Evolutionary conservation across 2,888 invertebrate genomes (phyloP).

Genomic region (Cantharis rufa): DNA sequence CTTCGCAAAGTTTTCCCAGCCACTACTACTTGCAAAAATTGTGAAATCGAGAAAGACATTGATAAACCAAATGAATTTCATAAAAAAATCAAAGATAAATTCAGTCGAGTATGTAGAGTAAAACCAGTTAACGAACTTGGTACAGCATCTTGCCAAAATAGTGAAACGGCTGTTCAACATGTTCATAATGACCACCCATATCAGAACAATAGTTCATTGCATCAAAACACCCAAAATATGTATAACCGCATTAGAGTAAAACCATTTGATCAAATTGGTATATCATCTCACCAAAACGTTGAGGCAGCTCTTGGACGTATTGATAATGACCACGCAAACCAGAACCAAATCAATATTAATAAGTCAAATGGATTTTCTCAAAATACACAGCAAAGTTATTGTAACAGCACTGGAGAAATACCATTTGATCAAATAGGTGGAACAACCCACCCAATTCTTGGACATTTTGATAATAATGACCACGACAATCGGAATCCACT

Average conservation of each 20-base stretch:
- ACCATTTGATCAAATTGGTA: background rate
- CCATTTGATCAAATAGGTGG: no score
- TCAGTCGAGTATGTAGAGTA: no score
- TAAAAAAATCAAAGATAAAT: background rate
- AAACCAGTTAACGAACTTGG: background rate
- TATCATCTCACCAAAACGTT: background rate
- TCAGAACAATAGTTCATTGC: background rate
- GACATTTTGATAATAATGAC: no score
- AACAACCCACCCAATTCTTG: no score
- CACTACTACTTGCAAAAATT: background rate
- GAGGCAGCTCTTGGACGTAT: background rate
- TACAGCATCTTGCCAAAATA: background rate
- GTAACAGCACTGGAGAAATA: background rate
- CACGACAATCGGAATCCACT: no score
- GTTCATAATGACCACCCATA: background rate
- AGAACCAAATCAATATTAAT: no score
- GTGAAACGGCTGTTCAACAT: background rate
- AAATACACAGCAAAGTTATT: background rate
- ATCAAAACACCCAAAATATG: background rate
- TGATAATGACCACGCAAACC: background rate
- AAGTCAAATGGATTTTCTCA: background rate
- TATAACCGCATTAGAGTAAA: background rate
- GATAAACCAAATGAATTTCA: background rate
- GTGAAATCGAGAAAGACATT: background rate
- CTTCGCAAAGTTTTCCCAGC: background rate